Conservation (phyloP, 2,888 invertebrate genomes). For the Chrysolina oricalcia region DNA sequence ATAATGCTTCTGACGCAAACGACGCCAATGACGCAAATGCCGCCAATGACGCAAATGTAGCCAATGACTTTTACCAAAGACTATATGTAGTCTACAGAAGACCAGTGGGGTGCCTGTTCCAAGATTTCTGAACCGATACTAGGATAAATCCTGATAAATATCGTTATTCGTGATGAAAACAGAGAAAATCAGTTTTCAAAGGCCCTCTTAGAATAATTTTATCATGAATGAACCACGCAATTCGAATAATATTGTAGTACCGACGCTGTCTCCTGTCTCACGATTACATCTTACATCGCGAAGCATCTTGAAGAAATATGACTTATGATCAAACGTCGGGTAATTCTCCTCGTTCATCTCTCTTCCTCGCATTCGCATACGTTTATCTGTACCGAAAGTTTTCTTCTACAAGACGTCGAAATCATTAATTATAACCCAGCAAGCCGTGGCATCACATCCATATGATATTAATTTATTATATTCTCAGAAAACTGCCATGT, state of each 20-base stretch:
- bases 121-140: too few species aligned
- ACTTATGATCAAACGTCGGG: conserved; percentile 18
- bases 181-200: too few species aligned
- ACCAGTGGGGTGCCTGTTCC: too few species aligned
- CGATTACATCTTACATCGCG: neutral
- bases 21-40: too few species aligned
- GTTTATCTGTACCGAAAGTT: conserved; percentile 21
- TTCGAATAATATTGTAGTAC: neutral
- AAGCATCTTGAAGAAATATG: neutral
- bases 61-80: too few species aligned
- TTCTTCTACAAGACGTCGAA: conserved; percentile 32
- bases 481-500: conserved; percentile 50
- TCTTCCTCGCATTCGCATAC: neutral
- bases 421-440: conserved; percentile 47
- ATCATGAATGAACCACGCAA: too few species aligned
- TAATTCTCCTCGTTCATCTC: conserved; percentile 13
- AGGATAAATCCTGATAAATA: too few species aligned
- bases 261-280: neutral
- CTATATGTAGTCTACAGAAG: too few species aligned
- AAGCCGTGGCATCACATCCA: conserved; percentile 48
- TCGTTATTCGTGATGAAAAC: too few species aligned
- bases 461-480: conserved; percentile 54
- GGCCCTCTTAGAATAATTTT: too few species aligned
- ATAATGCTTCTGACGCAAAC: too few species aligned
- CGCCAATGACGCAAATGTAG: too few species aligned